Base-by-base conservation (phyloP, 2,113 vertebrate genomes). In the Hippocampus abdominalis region DNA sequence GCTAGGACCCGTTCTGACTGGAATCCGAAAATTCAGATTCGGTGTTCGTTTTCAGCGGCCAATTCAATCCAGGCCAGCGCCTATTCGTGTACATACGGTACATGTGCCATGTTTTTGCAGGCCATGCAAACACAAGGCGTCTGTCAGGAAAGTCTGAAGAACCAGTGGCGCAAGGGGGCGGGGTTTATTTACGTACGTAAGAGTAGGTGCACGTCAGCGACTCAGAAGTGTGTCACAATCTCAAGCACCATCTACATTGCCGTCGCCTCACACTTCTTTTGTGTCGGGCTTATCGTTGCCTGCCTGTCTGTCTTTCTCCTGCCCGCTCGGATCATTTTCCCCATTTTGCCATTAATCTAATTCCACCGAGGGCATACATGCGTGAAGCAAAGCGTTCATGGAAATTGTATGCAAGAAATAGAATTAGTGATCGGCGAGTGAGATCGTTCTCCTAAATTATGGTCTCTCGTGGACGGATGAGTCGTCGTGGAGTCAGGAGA, bases 151-250 rank as follows among this genome's bases (percentile, higher is more conserved):
- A 59, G 13, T 29, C 25, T 10, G 25, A 59, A 59, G 62, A 77
- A 66, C 23, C 72, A 76, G 65, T 39, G 53, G 63, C 59, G 71
- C 27, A 1, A n/a, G 15, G 25, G 69, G 73, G 59, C 66, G 64
- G 73, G 5, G 68, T 65, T 74, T 82, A 69, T 73, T 60, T 73
- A 75, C 56, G 59, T 79, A 75, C 84, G 78, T 74, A 81, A 86
- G 64, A 66, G 65, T 74, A 84, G 86, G 80, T 87, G 70, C 78
- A 67, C 57, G 84, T 80, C 76, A 70, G 75, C 76, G 76, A 88
- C 77, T 90, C 71, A 76, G 81, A 60, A 85, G 42, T 81, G 70
- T 87, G 78, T 82, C 80, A 61, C 72, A 84, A 84, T 86, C 76
- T 59, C 0, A 13, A 76, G 73, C 72, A 68, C 29, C 73, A 77